Percentiles rank a stretch among this genome's conserved stretches.
Evolutionary conservation across 2,888 invertebrate species (phyloP).

Genomic region (Lissocephala sabroskyi): DNA sequence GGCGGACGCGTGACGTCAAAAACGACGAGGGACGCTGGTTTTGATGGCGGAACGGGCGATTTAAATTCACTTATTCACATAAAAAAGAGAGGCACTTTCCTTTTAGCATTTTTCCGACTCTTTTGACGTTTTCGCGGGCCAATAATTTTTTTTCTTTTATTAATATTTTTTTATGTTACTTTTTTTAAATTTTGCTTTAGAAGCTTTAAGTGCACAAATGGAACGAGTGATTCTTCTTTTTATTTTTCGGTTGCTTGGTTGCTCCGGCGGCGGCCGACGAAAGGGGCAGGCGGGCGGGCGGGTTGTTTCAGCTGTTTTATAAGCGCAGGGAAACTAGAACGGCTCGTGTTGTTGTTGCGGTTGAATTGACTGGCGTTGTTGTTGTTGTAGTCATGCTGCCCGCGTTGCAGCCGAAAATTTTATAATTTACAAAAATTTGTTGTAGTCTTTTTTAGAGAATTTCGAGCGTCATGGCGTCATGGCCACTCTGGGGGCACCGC

Average conservation of each 20-base stretch:
- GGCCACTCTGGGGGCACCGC: conserved; percentile 34
- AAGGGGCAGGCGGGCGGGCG: conserved; percentile 3
- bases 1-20: no score
- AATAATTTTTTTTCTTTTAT: conserved; percentile 2
- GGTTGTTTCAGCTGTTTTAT: conserved; percentile 19
- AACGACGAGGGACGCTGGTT: conserved; percentile 6
- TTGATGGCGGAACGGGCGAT: conserved; percentile 31
- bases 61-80: conserved; percentile 32
- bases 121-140: no score
- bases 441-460: conserved; percentile 35
- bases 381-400: conserved; percentile 1
- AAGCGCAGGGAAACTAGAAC: conserved; percentile 24
- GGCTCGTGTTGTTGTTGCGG: conserved; percentile 14
- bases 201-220: conserved; percentile 54
- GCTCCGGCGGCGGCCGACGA: no score
- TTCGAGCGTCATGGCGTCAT: conserved; percentile 49
- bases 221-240: no score
- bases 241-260: no score
- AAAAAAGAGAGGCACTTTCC: conserved; percentile 47
- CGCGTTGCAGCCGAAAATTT: conserved; percentile 14
- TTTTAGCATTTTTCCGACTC: no score
- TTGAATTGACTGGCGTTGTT: not conserved
- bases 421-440: conserved; percentile 16
- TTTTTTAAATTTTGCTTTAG: conserved; percentile 26
- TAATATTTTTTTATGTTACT: conserved; percentile 2